Evolutionary conservation across 2,888 invertebrate genomes (phyloP).

Genomic region (Tricholauxania praeusta): DNA sequence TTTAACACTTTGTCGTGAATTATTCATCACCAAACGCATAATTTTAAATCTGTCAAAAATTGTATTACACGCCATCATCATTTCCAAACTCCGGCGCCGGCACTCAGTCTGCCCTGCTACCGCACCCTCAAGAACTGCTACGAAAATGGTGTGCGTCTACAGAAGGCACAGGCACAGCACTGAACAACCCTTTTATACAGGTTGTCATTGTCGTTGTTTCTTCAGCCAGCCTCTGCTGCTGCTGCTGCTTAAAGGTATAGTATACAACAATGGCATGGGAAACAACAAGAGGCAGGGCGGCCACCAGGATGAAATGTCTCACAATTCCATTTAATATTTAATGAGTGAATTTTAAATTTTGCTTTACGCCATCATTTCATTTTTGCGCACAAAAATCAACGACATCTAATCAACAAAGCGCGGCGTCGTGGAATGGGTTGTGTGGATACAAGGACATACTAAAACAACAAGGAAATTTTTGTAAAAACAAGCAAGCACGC

Average conservation of each 20-base stretch:
- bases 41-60: slow-evolving; percentile 63
- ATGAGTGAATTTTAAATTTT: slow-evolving; percentile 34
- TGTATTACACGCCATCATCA: slow-evolving; percentile 32
- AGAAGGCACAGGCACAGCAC: too few species aligned
- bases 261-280: too few species aligned
- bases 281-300: too few species aligned
- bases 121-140: too few species aligned
- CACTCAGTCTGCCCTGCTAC: background rate
- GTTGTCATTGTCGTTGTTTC: too few species aligned
- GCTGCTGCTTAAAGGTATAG: too few species aligned
- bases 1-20: slow-evolving; percentile 63
- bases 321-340: slow-evolving; percentile 28
- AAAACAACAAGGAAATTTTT: too few species aligned
- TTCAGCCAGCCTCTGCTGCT: too few species aligned
- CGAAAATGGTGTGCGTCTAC: too few species aligned
- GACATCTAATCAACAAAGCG: slow-evolving; percentile 11
- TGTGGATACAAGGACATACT: too few species aligned
- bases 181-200: too few species aligned
- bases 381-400: slow-evolving; percentile 15
- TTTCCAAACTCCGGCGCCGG: background rate
- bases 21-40: slow-evolving; percentile 60
- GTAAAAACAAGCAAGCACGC: background rate
- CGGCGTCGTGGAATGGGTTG: background rate
- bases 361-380: slow-evolving; percentile 11
- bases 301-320: background rate